Evolutionary conservation across 2,113 vertebrate genomes (phyloP), one percentile per base, ranked within the genome.

Genomic region (Hippocampus zosterae): DNA sequence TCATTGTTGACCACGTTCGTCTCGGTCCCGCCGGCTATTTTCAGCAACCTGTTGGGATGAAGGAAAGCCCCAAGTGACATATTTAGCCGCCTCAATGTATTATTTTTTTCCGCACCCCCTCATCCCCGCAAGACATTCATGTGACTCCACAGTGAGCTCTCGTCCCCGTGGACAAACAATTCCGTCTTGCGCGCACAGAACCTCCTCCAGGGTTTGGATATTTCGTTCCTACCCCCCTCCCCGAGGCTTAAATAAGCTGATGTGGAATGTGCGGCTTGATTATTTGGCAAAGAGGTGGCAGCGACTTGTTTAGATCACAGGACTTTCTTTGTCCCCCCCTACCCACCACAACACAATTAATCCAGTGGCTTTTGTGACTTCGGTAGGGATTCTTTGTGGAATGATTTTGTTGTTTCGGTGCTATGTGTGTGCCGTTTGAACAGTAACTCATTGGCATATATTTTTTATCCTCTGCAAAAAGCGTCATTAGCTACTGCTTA

Each of bases 231-330:
- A 33, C 33, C 33, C 33, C 4, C 74, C 72, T 76, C 75, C 37
- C 41, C 55, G 67, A 67, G 79, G 81, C 81, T 81, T 18, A 50
- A 81, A 63, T 88, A 91, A 90, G 89, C 87, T 81, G 70, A 79
- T 84, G 82, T 75, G 86, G 89, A 89, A 90, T 91, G 89, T 71
- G 37, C 77, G 48, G 5, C 81, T 87, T 68, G 69, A 76, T 84
- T 86, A 74, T 88, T 84, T 87, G 77, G 37, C 27, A 69, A 73
- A 3, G 71, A 72, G 77, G 71, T 80, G 5, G 72, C 74, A 80
- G 77, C 72, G 82, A 85, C 74, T 75, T 83, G 82, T 85, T 88
- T 85, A 77, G 80, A 82, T 86, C 82, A 84, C 81, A 83, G 73
- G 75, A 66, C 81, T 83, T 70, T 71, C 79, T 87, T 87, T 86